Percentiles rank a stretch among this genome's conserved stretches.
Conservation (phyloP, 2,888 invertebrate genomes). For the Drosophila rellima region DNA sequence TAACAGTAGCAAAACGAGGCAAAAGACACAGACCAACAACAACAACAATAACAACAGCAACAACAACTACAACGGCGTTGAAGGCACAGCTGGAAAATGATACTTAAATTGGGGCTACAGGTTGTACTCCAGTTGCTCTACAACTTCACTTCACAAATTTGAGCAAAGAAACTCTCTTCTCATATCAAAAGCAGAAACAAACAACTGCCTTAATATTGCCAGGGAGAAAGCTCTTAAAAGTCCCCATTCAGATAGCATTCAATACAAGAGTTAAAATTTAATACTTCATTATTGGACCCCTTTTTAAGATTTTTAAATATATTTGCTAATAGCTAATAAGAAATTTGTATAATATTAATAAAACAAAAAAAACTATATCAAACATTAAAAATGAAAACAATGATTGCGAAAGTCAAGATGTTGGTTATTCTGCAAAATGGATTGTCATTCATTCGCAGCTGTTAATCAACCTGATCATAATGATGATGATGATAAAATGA, state of each 20-base stretch:
- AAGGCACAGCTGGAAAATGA: constrained; percentile 51
- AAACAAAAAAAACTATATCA: constrained; percentile 26
- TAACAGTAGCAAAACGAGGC: constrained; percentile 74
- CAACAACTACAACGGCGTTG: constrained; percentile 45
- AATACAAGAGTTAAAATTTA: too few relatives aligned
- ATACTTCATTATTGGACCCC: too few relatives aligned
- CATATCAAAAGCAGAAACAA: background rate
- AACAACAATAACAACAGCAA: constrained; percentile 4
- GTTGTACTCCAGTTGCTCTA: constrained; percentile 19
- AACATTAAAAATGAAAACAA: constrained; percentile 57
- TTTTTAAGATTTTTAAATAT: too few relatives aligned
- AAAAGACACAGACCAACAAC: constrained; percentile 8
- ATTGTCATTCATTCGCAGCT: constrained; percentile 18
- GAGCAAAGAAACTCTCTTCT: background rate
- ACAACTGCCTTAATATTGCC: background rate
- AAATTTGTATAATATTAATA: background rate
- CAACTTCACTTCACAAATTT: constrained; percentile 12
- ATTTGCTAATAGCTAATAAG: too few relatives aligned
- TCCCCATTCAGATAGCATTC: too few relatives aligned
- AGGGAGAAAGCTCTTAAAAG: background rate
- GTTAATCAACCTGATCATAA: constrained; percentile 15
- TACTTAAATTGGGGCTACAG: constrained; percentile 20
- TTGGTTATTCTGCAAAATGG: constrained; percentile 29
- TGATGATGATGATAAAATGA: background rate
- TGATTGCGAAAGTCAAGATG: constrained; percentile 60